These are phyloP conservation scores for Gerris lacustris DNA, from an alignment of 2,888 invertebrate genomes.

Conservation along the genomic window DNA sequence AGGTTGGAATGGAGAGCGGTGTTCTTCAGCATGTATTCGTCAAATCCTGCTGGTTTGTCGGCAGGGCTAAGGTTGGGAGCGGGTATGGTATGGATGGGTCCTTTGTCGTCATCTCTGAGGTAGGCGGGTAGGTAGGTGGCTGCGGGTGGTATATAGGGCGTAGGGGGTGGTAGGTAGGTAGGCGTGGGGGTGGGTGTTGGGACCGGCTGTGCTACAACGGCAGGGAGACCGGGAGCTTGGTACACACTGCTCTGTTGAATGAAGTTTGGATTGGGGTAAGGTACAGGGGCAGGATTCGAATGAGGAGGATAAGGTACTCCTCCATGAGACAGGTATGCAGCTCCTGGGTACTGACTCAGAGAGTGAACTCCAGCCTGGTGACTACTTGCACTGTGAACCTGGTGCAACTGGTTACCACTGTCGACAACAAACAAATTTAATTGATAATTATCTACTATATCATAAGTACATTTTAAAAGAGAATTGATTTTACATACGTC, in stretches of 20 bases:
- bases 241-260: slow-evolving; percentile 29
- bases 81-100: slow-evolving; percentile 74
- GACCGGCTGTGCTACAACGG: slow-evolving; percentile 18
- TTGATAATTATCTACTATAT: no score
- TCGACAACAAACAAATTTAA: no score
- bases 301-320: background rate
- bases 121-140: slow-evolving; percentile 19
- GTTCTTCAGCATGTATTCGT: slow-evolving; percentile 26
- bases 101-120: slow-evolving; percentile 39
- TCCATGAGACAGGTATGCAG: background rate
- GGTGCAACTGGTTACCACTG: background rate
- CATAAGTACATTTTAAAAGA: no score
- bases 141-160: slow-evolving; percentile 13
- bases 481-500: no score
- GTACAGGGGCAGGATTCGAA: slow-evolving; percentile 31
- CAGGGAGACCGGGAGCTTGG: slow-evolving; percentile 22
- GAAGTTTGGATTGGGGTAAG: slow-evolving; percentile 29
- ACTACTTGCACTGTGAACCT: background rate
- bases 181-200: slow-evolving; percentile 28
- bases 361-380: background rate
- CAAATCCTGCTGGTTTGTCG: slow-evolving; percentile 26
- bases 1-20: slow-evolving; percentile 19
- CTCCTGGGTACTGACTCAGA: background rate
- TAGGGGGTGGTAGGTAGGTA: slow-evolving; percentile 24
- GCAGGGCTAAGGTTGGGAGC: slow-evolving; percentile 62